These are phyloP conservation scores for Cervus canadensis DNA, from an alignment of 2,113 vertebrate species.

Conservation along the genomic window DNA sequence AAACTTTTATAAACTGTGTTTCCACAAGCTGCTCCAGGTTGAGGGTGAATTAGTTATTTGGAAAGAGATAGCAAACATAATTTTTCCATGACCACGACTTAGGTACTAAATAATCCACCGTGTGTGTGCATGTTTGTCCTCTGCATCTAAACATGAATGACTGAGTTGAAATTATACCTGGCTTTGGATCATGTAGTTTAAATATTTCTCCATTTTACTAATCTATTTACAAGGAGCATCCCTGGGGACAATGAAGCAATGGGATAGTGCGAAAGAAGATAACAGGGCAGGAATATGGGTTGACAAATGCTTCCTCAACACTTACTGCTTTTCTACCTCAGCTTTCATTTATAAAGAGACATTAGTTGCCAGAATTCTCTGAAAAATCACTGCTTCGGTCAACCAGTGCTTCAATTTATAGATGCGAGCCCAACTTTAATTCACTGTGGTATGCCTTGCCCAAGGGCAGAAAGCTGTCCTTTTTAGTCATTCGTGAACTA, in stretches of 20 bases:
- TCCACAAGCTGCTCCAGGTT: neutral
- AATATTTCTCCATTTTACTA: neutral
- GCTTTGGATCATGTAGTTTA: neutral
- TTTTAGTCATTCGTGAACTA: neutral
- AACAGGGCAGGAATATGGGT: neutral
- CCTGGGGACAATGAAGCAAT: neutral
- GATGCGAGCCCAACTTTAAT: neutral
- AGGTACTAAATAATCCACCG: neutral
- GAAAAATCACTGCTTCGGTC: neutral
- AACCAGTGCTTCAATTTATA: neutral
- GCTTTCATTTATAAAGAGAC: neutral
- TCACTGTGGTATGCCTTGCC: neutral
- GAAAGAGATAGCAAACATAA: neutral
- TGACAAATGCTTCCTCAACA: neutral
- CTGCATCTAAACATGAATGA: neutral
- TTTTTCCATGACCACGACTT: neutral
- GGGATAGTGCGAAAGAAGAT: neutral
- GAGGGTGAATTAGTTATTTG: neutral
- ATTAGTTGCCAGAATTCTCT: neutral
- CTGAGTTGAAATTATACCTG: neutral
- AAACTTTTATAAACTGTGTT: neutral
- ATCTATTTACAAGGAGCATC: neutral
- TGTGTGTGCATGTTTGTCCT: neutral
- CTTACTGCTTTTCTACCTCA: neutral
- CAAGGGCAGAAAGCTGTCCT: neutral